Percentiles rank a stretch among this genome's conserved stretches.
phyloP scores from a whole-genome alignment of 2,888 invertebrate genomes.

The Onchidella celtica region DNA sequence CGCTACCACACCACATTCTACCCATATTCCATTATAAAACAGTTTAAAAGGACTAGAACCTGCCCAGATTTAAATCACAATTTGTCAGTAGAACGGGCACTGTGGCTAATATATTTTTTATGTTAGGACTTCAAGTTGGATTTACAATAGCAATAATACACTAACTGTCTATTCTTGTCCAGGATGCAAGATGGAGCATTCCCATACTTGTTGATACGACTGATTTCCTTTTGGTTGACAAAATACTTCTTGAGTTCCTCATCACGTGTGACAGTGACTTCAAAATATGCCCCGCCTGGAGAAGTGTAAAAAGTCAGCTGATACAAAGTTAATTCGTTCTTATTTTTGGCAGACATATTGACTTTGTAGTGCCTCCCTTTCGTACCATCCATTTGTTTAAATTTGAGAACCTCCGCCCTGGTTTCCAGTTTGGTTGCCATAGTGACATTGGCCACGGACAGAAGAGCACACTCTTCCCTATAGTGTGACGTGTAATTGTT shows the following conservation, averaged over 20 bases:
- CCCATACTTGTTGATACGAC: conserved; percentile 91
- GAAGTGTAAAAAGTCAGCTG: conserved; percentile 88
- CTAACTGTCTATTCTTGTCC: conserved; percentile 83
- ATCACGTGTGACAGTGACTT: conserved; percentile 88
- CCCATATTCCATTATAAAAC: background rate
- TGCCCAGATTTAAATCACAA: no score
- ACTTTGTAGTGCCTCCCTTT: conserved; percentile 88
- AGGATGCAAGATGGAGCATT: conserved; percentile 90
- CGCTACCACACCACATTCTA: background rate
- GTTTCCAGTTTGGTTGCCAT: conserved; percentile 33
- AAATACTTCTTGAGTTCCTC: conserved; percentile 83
- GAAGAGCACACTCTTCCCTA: conserved; percentile 23
- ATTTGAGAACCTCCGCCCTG: conserved; percentile 83
- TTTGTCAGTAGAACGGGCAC: no score
- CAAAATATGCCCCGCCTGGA: conserved; percentile 90
- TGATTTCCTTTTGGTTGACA: conserved; percentile 87
- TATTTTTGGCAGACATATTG: conserved; percentile 86
- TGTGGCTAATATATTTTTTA: no score
- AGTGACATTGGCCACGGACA: conserved; percentile 35
- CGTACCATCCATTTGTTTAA: conserved; percentile 87
- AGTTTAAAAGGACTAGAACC: no score
- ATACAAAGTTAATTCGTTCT: conserved; percentile 85
- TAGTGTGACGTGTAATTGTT: conserved; percentile 26
- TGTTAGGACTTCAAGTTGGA: background rate
- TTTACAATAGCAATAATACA: conserved; percentile 91